Percentiles rank a stretch among this genome's conserved stretches.
phyloP scores from a whole-genome alignment of 53 echinoderm and acorn worm genomes.

The Mesocentrotus franciscanus region DNA sequence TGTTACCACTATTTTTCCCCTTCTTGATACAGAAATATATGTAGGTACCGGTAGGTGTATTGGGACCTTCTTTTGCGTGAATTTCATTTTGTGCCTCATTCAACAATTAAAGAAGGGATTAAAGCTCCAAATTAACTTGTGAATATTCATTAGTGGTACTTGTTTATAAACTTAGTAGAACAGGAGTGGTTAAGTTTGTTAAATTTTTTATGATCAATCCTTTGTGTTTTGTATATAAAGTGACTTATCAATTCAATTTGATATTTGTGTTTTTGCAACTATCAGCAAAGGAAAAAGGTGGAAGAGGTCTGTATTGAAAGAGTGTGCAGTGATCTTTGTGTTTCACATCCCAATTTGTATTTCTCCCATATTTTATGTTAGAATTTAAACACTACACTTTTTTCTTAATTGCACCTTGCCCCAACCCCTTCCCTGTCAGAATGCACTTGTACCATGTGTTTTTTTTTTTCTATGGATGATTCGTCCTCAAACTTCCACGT shows the following conservation, averaged over 20 bases:
- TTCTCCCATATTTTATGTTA: neutral
- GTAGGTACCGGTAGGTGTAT: too few species aligned
- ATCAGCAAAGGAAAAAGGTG: constrained; percentile 83
- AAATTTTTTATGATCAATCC: neutral
- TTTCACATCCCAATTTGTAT: neutral
- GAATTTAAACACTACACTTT: neutral
- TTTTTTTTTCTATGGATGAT: neutral
- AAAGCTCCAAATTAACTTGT: neutral
- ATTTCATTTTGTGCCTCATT: too few species aligned
- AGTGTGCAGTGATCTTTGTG: constrained; percentile 51
- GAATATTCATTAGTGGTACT: neutral
- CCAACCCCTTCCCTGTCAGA: neutral
- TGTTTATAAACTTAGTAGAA: neutral
- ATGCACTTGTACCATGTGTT: neutral
- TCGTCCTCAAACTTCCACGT: neutral
- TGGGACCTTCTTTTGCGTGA: too few species aligned
- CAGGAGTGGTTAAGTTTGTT: neutral
- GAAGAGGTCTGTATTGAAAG: constrained; percentile 78
- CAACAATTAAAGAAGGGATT: too few species aligned
- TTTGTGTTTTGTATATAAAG: too few species aligned
- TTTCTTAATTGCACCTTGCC: neutral
- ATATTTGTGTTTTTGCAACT: neutral
- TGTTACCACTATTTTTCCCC: too few species aligned
- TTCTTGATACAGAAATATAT: too few species aligned
- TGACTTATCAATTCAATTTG: neutral